These are phyloP conservation scores for Zygogramma bicolorata DNA, from an alignment of 2,888 invertebrate genomes.

Conservation along the genomic window DNA sequence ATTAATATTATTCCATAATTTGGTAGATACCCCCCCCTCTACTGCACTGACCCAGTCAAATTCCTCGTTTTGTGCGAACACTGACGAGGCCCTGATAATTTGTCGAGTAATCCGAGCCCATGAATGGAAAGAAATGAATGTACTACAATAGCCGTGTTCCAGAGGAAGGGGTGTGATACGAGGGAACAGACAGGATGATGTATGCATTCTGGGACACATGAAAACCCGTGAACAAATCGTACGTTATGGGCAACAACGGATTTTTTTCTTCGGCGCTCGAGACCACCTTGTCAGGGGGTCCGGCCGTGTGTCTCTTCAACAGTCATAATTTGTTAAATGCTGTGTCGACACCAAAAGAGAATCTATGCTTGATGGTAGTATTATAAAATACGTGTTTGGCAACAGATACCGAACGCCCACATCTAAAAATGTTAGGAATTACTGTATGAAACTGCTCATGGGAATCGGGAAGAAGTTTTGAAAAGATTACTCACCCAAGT, in stretches of 20 bases:
- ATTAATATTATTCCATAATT: too few species aligned
- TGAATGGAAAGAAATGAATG: conserved; percentile 38
- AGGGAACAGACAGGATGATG: conserved; percentile 37
- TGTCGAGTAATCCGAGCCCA: conserved; percentile 38
- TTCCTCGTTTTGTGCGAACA: background rate
- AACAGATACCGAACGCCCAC: too few species aligned
- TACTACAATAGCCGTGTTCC: conserved; percentile 30
- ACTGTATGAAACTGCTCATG: too few species aligned
- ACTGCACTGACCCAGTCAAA: background rate
- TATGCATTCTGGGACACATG: conserved; percentile 19
- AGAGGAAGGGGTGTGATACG: conserved; percentile 36
- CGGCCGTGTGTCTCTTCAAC: background rate
- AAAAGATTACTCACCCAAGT: too few species aligned
- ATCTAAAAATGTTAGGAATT: too few species aligned
- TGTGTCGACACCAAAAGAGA: too few species aligned
- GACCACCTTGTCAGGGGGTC: conserved; percentile 20
- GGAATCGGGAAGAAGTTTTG: too few species aligned
- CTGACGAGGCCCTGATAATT: conserved; percentile 27
- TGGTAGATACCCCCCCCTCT: background rate
- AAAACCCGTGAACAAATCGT: background rate
- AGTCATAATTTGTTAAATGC: background rate
- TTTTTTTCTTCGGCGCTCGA: background rate
- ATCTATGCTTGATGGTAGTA: too few species aligned
- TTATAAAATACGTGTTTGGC: too few species aligned
- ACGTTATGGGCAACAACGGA: background rate